phyloP scores from a whole-genome alignment of 2,797 vertebrate genomes.

The Acanthis flammea region DNA sequence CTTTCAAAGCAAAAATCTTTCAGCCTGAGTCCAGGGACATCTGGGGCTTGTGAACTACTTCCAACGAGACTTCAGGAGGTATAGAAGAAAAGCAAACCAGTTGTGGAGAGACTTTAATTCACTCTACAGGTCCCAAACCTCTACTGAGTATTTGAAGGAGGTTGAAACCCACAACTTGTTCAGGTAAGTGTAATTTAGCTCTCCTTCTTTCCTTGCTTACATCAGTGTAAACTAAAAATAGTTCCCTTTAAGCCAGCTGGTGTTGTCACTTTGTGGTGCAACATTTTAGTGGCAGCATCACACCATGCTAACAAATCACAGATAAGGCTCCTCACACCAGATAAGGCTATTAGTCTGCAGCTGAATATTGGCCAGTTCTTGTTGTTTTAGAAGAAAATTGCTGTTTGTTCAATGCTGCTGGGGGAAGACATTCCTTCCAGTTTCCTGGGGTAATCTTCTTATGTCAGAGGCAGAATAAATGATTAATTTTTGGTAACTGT shows the following conservation, averaged over 20 bases:
- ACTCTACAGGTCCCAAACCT: neutral
- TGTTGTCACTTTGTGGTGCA: neutral
- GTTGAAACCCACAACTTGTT: neutral
- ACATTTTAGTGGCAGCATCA: neutral
- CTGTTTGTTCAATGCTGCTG: neutral
- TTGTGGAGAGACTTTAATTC: neutral
- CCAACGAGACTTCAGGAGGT: neutral
- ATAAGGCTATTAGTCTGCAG: neutral
- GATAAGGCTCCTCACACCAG: neutral
- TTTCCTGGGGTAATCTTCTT: neutral
- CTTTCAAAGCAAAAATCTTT: neutral
- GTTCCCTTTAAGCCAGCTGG: neutral
- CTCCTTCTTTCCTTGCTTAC: neutral
- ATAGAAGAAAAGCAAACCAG: neutral
- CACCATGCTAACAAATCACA: neutral
- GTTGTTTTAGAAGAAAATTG: neutral
- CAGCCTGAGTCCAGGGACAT: neutral
- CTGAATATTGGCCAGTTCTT: neutral
- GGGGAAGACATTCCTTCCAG: neutral
- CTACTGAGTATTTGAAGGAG: neutral
- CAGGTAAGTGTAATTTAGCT: neutral
- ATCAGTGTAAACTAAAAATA: neutral
- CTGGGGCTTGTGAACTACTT: neutral
- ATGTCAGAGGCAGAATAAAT: neutral
- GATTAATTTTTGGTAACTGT: neutral